Conservation (phyloP, 2,888 invertebrate species). For the Neocrepidodera transversa region DNA sequence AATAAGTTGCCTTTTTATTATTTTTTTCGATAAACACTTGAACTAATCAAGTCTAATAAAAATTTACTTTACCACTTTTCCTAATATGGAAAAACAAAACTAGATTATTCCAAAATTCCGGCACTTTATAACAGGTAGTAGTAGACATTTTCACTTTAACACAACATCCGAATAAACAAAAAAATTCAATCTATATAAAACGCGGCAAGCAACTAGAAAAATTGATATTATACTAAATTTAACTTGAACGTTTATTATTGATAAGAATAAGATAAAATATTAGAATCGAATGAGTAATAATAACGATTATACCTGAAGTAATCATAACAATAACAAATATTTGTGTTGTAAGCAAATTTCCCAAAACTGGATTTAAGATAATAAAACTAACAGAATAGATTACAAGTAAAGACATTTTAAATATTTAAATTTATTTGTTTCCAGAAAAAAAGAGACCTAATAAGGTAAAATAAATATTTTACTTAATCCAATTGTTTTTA, state of each 20-base stretch:
- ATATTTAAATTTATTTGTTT: too few relatives aligned
- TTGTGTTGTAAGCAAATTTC: background rate
- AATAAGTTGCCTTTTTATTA: too few relatives aligned
- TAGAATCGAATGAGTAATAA: background rate
- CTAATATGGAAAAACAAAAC: conserved; percentile 15
- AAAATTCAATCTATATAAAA: background rate
- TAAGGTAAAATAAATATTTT: too few relatives aligned
- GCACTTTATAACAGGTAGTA: conserved; percentile 12
- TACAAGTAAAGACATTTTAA: too few relatives aligned
- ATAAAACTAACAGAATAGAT: too few relatives aligned
- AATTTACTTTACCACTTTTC: background rate
- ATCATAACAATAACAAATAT: background rate
- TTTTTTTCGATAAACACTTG: too few relatives aligned
- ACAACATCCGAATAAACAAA: background rate
- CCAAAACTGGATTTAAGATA: background rate
- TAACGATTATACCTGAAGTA: background rate
- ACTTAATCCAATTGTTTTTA: too few relatives aligned
- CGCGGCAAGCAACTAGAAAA: background rate
- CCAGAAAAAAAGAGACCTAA: too few relatives aligned
- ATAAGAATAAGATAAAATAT: conserved; percentile 10
- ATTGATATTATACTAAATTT: background rate
- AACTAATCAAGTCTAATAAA: too few relatives aligned
- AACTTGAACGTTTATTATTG: background rate
- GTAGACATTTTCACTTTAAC: conserved; percentile 19
- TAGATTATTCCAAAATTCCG: conserved; percentile 16